A percentile compares a stretch with the other conserved stretches of the same genome.
Evolutionary conservation across 2,113 vertebrate genomes (phyloP).

Genomic region (Tachysurus vachellii): DNA sequence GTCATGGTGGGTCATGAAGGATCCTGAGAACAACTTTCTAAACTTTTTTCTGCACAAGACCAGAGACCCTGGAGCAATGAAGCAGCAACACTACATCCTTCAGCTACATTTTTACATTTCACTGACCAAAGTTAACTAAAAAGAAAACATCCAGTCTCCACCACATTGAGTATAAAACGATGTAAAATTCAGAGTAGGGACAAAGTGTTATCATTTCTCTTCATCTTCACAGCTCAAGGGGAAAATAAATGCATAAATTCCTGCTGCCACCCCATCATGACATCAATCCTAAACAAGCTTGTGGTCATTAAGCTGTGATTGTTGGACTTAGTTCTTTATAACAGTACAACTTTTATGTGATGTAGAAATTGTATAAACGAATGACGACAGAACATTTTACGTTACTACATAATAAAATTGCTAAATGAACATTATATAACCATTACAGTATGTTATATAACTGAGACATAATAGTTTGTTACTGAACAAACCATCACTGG

Average conservation of each 20-base stretch:
- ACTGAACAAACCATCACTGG: background rate
- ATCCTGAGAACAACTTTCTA: too few species aligned
- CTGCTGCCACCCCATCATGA: background rate
- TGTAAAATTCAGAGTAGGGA: background rate
- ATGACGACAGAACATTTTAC: background rate
- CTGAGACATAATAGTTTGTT: background rate
- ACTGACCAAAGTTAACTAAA: background rate
- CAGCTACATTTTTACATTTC: background rate
- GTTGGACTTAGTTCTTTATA: background rate
- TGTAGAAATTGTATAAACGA: background rate
- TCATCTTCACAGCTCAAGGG: background rate
- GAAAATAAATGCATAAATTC: background rate
- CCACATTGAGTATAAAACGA: background rate
- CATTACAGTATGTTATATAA: background rate
- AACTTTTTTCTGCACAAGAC: background rate
- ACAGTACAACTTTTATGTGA: slow-evolving; percentile 17
- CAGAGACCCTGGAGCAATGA: background rate
- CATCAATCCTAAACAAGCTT: background rate
- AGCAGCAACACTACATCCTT: background rate
- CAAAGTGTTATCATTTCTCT: background rate
- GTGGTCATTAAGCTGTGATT: background rate
- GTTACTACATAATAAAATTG: background rate
- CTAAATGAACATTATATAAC: background rate
- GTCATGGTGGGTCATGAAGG: too few species aligned
- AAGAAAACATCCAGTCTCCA: background rate